Percentiles rank a stretch among this genome's conserved stretches.
These are phyloP conservation scores for Phylloscopus collybita DNA, from an alignment of 2,797 vertebrate species.

Conservation along the genomic window DNA sequence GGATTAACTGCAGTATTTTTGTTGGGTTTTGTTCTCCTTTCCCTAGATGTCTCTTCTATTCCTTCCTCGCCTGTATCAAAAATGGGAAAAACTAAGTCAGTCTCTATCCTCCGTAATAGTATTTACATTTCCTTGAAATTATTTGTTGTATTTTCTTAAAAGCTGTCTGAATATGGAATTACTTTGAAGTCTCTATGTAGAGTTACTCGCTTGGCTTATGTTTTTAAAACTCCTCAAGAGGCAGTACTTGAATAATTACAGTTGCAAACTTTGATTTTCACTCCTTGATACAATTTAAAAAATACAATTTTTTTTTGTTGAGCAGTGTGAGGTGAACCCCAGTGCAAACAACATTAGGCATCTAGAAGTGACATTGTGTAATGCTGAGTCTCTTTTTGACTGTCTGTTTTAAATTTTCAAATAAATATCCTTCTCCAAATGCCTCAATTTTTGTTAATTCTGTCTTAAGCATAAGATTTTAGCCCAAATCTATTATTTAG, in stretches of 20 bases:
- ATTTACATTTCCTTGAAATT: background rate
- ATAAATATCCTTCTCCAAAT: background rate
- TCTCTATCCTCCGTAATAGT: background rate
- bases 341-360: background rate
- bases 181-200: background rate
- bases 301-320: accelerated
- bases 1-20: background rate
- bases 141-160: background rate
- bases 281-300: background rate
- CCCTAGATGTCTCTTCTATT: background rate
- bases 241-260: background rate
- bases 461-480: background rate
- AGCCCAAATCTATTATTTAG: background rate
- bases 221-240: background rate
- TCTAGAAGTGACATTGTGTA: background rate
- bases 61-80: background rate
- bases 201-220: background rate
- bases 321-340: background rate
- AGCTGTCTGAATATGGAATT: background rate
- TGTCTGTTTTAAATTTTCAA: background rate
- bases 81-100: background rate
- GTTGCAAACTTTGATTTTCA: background rate
- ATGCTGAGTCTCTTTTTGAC: background rate
- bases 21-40: background rate
- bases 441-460: background rate